Conservation (phyloP, 2,113 vertebrate genomes). For the Chaetodon trifascialis region DNA sequence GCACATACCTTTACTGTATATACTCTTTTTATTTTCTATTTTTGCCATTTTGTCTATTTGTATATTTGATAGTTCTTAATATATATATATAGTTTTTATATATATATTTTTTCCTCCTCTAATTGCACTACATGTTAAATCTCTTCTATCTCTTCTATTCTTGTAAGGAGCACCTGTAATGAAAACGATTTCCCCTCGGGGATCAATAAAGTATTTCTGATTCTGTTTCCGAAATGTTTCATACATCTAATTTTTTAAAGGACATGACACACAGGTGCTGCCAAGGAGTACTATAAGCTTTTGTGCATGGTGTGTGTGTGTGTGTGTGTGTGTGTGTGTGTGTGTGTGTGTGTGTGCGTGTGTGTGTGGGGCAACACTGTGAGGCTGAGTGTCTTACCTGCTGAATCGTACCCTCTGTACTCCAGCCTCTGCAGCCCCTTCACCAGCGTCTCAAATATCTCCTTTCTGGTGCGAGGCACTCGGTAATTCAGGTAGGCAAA, state of each 20-base stretch:
- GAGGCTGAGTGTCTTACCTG: constrained; percentile 85
- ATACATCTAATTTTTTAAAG: background rate
- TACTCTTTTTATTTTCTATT: too few species aligned
- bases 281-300: constrained; percentile 21
- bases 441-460: constrained; percentile 94
- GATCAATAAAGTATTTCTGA: too few species aligned
- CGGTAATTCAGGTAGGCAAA: constrained; percentile 98
- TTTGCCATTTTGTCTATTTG: too few species aligned
- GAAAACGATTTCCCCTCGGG: too few species aligned
- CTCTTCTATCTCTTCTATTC: too few species aligned
- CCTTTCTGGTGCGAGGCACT: constrained; percentile 93
- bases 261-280: constrained; percentile 25
- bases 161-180: too few species aligned
- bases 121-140: too few species aligned
- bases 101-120: too few species aligned
- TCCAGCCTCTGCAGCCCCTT: constrained; percentile 96
- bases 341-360: constrained; percentile 4
- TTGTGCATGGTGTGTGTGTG: constrained; percentile 13
- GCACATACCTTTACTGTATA: too few species aligned
- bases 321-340: constrained; percentile 36
- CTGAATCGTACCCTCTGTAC: constrained; percentile 98
- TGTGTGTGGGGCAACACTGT: constrained; percentile 30
- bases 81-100: too few species aligned
- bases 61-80: too few species aligned
- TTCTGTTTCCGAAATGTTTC: too few species aligned